Conservation (phyloP, 2,888 invertebrate genomes). For the Drosophila infuscata region DNA sequence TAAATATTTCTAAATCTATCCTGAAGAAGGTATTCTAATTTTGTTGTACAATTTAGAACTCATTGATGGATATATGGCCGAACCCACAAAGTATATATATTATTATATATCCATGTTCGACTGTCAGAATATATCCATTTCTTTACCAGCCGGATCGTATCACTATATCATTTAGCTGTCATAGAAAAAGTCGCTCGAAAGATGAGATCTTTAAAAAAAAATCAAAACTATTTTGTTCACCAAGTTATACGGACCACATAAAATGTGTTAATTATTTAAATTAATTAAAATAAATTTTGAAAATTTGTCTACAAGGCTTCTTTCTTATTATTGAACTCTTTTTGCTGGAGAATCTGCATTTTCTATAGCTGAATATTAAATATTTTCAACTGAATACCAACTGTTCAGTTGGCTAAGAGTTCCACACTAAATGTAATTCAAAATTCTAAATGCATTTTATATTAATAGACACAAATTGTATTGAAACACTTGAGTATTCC, state of each 20-base stretch:
- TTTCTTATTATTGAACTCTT: neutral
- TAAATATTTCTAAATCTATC: neutral
- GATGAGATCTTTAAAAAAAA: neutral
- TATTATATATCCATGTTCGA: neutral
- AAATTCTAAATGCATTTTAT: constrained; percentile 3
- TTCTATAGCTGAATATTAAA: neutral
- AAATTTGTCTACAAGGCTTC: neutral
- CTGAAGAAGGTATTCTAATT: neutral
- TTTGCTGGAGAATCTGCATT: neutral
- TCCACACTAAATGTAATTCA: neutral
- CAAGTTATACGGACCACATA: neutral
- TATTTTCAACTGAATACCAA: neutral
- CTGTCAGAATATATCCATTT: neutral
- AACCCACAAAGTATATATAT: neutral
- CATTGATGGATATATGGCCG: neutral
- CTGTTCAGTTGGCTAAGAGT: neutral
- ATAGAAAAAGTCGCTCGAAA: neutral
- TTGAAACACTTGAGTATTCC: constrained; percentile 19
- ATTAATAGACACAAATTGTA: neutral
- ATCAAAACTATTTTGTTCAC: neutral
- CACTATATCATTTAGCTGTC: neutral
- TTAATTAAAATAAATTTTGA: neutral
- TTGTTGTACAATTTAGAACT: neutral
- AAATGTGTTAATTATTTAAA: neutral
- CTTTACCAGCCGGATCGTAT: neutral